Base-by-base conservation (phyloP, 53 echinoderm and acorn worm species). In the Echinarachnius parma region DNA sequence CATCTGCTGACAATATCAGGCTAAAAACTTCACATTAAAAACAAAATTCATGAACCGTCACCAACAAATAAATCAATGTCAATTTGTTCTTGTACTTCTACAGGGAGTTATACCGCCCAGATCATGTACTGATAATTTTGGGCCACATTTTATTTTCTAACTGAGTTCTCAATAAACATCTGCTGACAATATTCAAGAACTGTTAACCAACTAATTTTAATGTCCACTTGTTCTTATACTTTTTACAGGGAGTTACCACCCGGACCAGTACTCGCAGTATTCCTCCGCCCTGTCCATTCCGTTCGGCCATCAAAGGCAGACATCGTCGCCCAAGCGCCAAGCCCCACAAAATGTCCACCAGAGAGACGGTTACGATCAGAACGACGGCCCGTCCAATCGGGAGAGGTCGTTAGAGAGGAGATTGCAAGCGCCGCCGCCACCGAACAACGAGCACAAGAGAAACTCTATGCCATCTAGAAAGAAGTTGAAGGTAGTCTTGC, bases 241-340 rank as follows among this genome's bases (percentile, higher is more conserved):
- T 42, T 60, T 3, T 61, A 28, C 54, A 94, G 94, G 94, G 67
- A 94, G 94, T 50, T 94, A 80, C 54, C 87, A 94, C 44, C 94
- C 94, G 21, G 89, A 86, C 82, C 86, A 80, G 75, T 83, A 81
- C 45, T 65, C 84, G n/a, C 80, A 80, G 61, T 84, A 84, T 65
- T 83, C 77, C 10, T 90, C 90, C 0, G 72, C 76, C 0, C 75
- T 61, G 13, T 80, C 88, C 5, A 53, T 94, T 18, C 82, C 82
- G 21, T 78, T 76, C 0, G 82, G 66, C 32, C 76, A 65, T 16
- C 23, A 21, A 11, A 21, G 63, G 53, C 50, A 50, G 36, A 30
- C 46, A 27, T 32, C 71, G 42, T 32, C 66, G 34, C 65, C 59
- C 23, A 55, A 79, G 80, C 61, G 65, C 22, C 60, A 47, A 66